A percentile compares a stretch with the other conserved stretches of the same genome.
These are phyloP conservation scores for Gisinianus flammeolus DNA, from an alignment of 2,888 invertebrate genomes.

Conservation along the genomic window DNA sequence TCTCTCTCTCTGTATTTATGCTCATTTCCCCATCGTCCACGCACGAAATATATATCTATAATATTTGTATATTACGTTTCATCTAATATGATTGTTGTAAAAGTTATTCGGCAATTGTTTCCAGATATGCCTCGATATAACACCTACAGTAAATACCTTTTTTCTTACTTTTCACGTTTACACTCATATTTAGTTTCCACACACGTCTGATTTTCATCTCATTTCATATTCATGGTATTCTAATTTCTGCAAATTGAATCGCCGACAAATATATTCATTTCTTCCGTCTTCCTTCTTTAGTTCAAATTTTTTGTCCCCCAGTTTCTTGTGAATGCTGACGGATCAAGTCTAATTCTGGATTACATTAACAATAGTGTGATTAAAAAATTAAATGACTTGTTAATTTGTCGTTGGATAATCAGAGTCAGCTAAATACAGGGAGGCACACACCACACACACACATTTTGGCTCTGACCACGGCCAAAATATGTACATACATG, in stretches of 20 bases:
- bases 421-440: too few relatives aligned
- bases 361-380: background rate
- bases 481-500: too few relatives aligned
- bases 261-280: conserved; percentile 13
- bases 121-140: too few relatives aligned
- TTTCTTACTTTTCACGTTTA: background rate
- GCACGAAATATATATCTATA: background rate
- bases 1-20: background rate
- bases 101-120: too few relatives aligned
- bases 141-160: background rate
- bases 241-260: conserved; percentile 27
- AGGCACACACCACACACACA: too few relatives aligned
- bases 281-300: background rate
- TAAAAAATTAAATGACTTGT: too few relatives aligned
- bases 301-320: background rate
- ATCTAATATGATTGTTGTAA: background rate
- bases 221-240: conserved; percentile 21
- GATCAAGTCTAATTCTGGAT: background rate
- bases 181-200: background rate
- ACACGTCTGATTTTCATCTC: background rate
- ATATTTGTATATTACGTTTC: background rate
- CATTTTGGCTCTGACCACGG: too few relatives aligned
- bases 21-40: background rate
- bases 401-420: too few relatives aligned
- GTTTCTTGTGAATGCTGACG: background rate